phyloP scores from a whole-genome alignment of 2,888 invertebrate genomes.

The Dorcus hopei region DNA sequence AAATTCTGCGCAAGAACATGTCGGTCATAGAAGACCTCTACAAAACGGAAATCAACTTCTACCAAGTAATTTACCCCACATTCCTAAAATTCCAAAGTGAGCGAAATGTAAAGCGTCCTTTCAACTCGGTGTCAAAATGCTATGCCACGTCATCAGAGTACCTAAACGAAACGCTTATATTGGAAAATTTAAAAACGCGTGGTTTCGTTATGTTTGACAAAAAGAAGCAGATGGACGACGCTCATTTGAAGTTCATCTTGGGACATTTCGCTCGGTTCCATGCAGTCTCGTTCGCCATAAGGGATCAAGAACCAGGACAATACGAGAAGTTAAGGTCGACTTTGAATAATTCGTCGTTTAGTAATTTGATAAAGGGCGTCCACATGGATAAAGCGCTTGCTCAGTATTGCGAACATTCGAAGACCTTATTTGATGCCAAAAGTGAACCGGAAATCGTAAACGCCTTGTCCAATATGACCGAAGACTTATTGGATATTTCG shows the following conservation, averaged over 20 bases:
- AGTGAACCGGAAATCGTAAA: neutral
- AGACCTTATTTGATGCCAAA: neutral
- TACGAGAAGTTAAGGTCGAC: slow-evolving; percentile 42
- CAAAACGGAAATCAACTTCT: slow-evolving; percentile 5
- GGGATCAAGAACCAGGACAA: slow-evolving; percentile 53
- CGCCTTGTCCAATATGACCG: neutral
- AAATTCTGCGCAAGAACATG: neutral
- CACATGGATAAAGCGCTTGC: neutral
- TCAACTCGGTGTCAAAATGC: slow-evolving; percentile 11
- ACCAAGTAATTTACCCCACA: neutral
- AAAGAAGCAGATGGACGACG: slow-evolving; percentile 43
- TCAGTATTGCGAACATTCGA: neutral
- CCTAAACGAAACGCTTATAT: slow-evolving; percentile 39
- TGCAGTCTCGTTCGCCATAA: slow-evolving; percentile 59
- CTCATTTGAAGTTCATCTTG: slow-evolving; percentile 40
- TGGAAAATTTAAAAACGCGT: slow-evolving; percentile 42
- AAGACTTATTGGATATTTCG: neutral
- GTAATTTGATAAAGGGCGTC: neutral
- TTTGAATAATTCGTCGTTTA: neutral
- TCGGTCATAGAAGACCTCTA: neutral
- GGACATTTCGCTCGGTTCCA: slow-evolving; percentile 53
- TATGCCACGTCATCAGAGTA: slow-evolving; percentile 11
- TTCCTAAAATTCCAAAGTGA: slow-evolving; percentile 5
- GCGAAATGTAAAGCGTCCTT: slow-evolving; percentile 1
- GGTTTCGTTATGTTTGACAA: slow-evolving; percentile 43